Percentiles rank a stretch among this genome's conserved stretches.
Conservation (phyloP, 2,113 vertebrate genomes). For the Castor canadensis region DNA sequence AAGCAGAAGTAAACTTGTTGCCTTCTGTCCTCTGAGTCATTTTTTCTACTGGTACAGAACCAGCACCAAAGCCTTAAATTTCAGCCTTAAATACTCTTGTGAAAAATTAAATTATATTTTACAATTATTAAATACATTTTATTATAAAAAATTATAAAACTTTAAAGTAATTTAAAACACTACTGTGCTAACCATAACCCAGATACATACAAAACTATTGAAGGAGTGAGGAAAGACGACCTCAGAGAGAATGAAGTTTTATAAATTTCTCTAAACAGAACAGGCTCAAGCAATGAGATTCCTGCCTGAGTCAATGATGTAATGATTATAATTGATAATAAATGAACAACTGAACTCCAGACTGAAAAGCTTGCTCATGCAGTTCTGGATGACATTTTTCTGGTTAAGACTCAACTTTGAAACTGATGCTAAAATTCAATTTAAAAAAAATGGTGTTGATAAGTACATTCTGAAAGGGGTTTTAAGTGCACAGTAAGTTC, state of each 20-base stretch:
- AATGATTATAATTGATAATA: too few relatives aligned
- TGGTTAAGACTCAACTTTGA: background rate
- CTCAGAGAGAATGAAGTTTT: background rate
- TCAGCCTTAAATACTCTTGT: too few relatives aligned
- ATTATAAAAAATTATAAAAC: background rate
- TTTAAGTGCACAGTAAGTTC: background rate
- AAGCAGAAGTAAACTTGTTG: background rate
- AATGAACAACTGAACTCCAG: too few relatives aligned
- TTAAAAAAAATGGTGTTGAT: background rate
- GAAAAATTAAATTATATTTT: background rate
- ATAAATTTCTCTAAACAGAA: background rate
- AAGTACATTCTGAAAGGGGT: background rate
- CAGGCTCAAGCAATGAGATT: too few relatives aligned
- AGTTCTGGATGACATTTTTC: too few relatives aligned
- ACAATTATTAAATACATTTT: background rate
- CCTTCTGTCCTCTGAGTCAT: background rate
- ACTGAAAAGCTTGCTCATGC: too few relatives aligned
- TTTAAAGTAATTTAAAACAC: background rate
- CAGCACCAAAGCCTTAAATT: background rate
- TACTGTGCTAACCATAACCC: background rate
- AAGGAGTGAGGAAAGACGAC: background rate
- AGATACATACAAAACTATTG: background rate
- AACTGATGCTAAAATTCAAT: background rate
- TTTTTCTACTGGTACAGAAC: background rate
- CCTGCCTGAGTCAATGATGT: background rate